Base-by-base conservation (phyloP, 2,113 vertebrate species). In the Symphodus melops region DNA sequence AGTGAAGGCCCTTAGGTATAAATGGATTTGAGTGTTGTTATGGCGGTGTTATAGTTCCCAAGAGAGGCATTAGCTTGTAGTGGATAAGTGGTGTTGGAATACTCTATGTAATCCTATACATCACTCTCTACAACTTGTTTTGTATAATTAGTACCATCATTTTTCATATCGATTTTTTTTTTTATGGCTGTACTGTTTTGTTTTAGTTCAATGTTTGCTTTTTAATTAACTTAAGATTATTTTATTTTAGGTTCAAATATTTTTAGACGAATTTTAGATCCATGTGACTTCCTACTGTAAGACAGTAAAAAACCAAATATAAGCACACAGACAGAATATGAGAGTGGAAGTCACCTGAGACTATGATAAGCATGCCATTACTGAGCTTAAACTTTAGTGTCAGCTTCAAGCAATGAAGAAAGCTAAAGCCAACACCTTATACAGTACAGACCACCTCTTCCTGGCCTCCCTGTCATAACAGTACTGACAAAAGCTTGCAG, bases 21-120 rank as follows among this genome's bases (percentile, higher is more conserved):
- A 86, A 86, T 88, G 86, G 86, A 88, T 80, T 72, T 51, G 54
- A 87, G 77, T 85, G 84, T 85, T 89, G 85, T 87, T 84, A 86
- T 78, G 57, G 46, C 63, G 77, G 72, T 87, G 64, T 79, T 80
- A 89, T 84, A 60, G 74, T 19, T 88, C 91, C 82, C 85, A 44
- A n/a, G 80, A 85, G 89, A 85, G 57, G 51, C 70, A 86, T 89
- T 86, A 89, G 75, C 81, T 70, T 75, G 52, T 74, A 53, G 73
- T 25, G 85, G 71, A 21, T 83, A 84, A 87, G 83, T 82, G 91
- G 62, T 76, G 12, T 54, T 68, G 28, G 25, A 81, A 81, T 54
- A 63, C 51, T 48, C 54, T 56, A 64, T 67, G 44, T 56, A 73
- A 70, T 61, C 66, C 66, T 66, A 72, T 75, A 69, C 73, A 73